phyloP scores from a whole-genome alignment of 2,797 vertebrate genomes.

The Anguilla anguilla region DNA sequence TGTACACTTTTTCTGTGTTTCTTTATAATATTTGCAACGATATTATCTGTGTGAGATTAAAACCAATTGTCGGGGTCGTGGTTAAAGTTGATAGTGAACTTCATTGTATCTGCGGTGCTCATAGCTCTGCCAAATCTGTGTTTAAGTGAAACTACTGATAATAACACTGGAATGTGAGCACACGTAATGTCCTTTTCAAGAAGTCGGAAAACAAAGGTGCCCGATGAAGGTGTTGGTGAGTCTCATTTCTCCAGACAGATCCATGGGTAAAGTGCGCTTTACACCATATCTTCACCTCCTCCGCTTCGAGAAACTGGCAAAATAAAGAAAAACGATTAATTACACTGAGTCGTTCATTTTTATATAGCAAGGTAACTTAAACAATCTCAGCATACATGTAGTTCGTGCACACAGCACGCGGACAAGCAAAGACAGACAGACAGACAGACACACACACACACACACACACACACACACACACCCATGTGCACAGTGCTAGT shows the following conservation, averaged over 20 bases:
- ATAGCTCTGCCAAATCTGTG: constrained; percentile 47
- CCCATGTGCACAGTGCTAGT: neutral
- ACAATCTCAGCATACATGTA: neutral
- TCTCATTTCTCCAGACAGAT: constrained; percentile 55
- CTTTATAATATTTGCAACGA: neutral
- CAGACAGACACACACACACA: constrained; percentile 18
- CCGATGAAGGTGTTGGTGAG: constrained; percentile 37
- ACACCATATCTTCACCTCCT: constrained; percentile 25
- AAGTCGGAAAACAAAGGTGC: constrained; percentile 32
- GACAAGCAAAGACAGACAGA: neutral
- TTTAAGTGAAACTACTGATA: constrained; percentile 48
- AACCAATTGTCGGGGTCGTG: neutral
- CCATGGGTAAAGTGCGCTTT: constrained; percentile 54
- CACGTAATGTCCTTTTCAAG: constrained; percentile 52
- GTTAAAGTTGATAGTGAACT: constrained; percentile 34
- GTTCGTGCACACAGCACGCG: neutral
- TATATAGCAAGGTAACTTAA: neutral
- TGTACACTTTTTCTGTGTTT: neutral
- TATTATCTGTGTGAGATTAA: neutral
- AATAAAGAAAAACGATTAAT: constrained; percentile 20
- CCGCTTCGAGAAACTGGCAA: constrained; percentile 27
- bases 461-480: neutral
- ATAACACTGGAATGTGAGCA: constrained; percentile 52
- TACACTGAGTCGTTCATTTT: neutral
- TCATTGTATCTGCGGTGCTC: constrained; percentile 54